phyloP scores from a whole-genome alignment of 1,140 invertebrate genomes.

The Melipona quadrifasciata region DNA sequence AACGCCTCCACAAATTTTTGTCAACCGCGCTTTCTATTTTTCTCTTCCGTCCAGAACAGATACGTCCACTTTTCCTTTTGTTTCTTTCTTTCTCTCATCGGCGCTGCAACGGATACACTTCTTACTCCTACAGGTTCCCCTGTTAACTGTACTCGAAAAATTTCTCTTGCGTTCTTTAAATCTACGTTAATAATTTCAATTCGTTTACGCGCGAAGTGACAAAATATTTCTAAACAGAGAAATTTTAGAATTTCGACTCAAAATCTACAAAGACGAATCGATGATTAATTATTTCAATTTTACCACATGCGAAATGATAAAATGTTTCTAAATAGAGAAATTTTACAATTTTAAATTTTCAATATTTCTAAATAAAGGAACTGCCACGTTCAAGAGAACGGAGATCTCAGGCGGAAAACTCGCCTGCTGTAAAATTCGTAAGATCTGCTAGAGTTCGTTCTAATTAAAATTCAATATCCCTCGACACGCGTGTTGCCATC shows the following conservation, averaged over 20 bases:
- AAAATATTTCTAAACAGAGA: not conserved
- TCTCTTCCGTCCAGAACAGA: not conserved
- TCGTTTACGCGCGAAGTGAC: not conserved
- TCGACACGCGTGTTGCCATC: too few species aligned
- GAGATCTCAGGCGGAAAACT: not conserved
- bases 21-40: not conserved
- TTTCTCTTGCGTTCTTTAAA: not conserved
- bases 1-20: not conserved
- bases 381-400: too few species aligned
- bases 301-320: not conserved
- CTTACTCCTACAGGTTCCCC: not conserved
- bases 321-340: not conserved
- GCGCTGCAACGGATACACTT: not conserved
- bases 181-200: not conserved
- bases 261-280: too few species aligned
- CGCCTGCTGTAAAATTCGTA: not conserved
- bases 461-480: not conserved
- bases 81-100: too few species aligned
- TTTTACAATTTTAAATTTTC: too few species aligned
- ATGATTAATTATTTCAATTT: too few species aligned
- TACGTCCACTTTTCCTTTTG: not conserved
- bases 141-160: not conserved
- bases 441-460: not conserved
- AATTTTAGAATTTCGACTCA: too few species aligned
- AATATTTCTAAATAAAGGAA: not conserved